Conservation (phyloP, 2,113 vertebrate genomes). For the Prolemur simus region DNA sequence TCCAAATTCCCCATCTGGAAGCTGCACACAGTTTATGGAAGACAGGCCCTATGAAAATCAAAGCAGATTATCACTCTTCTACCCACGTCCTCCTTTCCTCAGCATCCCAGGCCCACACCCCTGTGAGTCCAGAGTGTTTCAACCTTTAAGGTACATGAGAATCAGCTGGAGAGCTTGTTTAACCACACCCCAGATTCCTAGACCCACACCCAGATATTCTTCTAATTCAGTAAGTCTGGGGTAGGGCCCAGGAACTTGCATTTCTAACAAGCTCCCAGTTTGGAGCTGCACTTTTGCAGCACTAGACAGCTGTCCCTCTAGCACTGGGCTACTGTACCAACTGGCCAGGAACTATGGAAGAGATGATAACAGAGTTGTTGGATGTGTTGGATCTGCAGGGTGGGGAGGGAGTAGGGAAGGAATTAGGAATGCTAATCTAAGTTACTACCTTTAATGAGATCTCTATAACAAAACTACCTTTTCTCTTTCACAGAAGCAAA, state of each 20-base stretch:
- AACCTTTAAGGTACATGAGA: not conserved
- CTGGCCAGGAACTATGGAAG: not conserved
- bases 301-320: not conserved
- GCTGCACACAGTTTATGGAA: not conserved
- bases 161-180: not conserved
- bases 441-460: not conserved
- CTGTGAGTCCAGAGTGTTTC: not conserved
- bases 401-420: not conserved
- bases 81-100: no score
- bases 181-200: not conserved
- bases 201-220: not conserved
- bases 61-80: not conserved
- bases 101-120: not conserved
- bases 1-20: not conserved
- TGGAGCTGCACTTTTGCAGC: not conserved
- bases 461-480: slow-evolving; percentile 45
- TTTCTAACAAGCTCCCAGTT: not conserved
- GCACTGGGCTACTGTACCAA: not conserved
- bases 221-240: not conserved
- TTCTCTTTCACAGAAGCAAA: slow-evolving; percentile 91
- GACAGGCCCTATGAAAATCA: not conserved
- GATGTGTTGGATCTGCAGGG: not conserved
- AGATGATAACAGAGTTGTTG: not conserved
- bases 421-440: not conserved
- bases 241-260: not conserved